Conservation (phyloP, 2,888 invertebrate species). For the Ariolimax columbianus region DNA sequence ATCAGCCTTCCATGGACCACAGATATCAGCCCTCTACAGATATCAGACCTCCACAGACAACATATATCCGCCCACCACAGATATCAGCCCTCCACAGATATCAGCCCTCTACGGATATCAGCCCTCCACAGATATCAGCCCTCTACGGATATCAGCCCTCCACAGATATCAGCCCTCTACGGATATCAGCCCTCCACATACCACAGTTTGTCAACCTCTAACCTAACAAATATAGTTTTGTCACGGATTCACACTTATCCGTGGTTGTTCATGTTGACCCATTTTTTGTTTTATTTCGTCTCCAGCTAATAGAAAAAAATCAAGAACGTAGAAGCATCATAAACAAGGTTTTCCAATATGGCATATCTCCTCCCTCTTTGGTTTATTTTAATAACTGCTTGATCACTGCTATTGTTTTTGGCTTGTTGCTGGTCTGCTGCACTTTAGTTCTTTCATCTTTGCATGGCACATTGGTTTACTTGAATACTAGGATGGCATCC, state of each 20-base stretch:
- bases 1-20: too few species aligned
- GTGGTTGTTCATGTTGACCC: not conserved
- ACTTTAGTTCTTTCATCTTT: too few species aligned
- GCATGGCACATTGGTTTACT: too few species aligned
- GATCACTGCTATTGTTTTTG: not conserved
- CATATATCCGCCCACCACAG: too few species aligned
- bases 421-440: constrained; percentile 23
- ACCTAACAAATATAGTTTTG: not conserved
- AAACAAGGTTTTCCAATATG: constrained; percentile 61
- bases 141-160: too few species aligned
- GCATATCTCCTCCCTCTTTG: not conserved
- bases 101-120: too few species aligned
- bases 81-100: too few species aligned
- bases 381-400: not conserved
- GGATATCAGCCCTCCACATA: too few species aligned
- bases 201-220: not conserved
- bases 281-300: constrained; percentile 46
- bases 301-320: constrained; percentile 70
- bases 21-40: too few species aligned
- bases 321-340: constrained; percentile 66
- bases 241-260: not conserved
- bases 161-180: too few species aligned
- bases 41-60: too few species aligned
- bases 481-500: not conserved
- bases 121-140: too few species aligned